A percentile compares a stretch with the other conserved stretches of the same genome.
These are phyloP conservation scores for Pachypanchax playfairii DNA, from an alignment of 2,113 vertebrate species.

Conservation along the genomic window DNA sequence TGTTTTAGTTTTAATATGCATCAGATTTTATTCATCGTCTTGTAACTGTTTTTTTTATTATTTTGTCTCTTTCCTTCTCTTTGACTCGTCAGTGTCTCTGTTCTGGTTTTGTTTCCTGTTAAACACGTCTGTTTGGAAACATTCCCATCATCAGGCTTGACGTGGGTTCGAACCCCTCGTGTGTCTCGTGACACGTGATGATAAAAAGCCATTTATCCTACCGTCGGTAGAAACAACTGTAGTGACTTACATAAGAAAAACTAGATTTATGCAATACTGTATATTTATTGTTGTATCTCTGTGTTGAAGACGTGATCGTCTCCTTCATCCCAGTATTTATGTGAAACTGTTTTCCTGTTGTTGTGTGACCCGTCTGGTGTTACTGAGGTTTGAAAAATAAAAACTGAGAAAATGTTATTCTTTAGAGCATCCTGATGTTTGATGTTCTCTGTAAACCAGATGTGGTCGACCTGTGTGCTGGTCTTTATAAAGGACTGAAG, in stretches of 20 bases:
- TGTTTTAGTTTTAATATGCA: not conserved
- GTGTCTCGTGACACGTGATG: slow-evolving; percentile 24
- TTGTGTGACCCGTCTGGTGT: not conserved
- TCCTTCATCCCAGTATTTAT: not conserved
- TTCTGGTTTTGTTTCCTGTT: not conserved
- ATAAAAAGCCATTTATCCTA: slow-evolving; percentile 68
- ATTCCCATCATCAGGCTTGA: slow-evolving; percentile 46
- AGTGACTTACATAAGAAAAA: slow-evolving; percentile 53
- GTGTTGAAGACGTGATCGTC: slow-evolving; percentile 1
- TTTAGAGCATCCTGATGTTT: slow-evolving; percentile 9
- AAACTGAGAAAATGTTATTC: too few species aligned
- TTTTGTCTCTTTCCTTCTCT: not conserved
- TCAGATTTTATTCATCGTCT: not conserved
- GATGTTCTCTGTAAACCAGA: not conserved
- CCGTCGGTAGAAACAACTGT: slow-evolving; percentile 54
- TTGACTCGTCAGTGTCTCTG: not conserved
- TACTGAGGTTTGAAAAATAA: too few species aligned
- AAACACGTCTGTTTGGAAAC: slow-evolving; percentile 33
- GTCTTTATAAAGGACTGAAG: slow-evolving; percentile 6
- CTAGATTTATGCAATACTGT: slow-evolving; percentile 71
- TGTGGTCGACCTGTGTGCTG: not conserved
- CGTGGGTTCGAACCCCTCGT: slow-evolving; percentile 14
- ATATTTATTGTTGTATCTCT: slow-evolving; percentile 39
- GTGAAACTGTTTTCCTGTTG: slow-evolving; percentile 13
- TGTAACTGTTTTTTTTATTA: not conserved